These are phyloP conservation scores for Porites divaricata DNA, from an alignment of 92 coral and sea anemone species.

Conservation along the genomic window DNA sequence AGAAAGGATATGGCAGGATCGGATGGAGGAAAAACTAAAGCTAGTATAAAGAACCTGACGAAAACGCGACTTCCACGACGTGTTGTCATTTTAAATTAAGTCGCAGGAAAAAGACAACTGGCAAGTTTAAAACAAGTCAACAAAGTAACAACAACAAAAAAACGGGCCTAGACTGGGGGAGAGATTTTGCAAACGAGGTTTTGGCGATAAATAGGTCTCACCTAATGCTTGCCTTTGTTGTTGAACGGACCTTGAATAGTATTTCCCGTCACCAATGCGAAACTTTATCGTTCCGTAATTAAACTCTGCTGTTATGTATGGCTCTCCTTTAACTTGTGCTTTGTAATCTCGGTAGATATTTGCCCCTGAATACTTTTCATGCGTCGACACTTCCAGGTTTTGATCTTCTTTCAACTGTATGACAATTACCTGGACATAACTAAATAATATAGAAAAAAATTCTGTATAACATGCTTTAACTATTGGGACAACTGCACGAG, in stretches of 20 bases:
- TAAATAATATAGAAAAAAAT: background rate
- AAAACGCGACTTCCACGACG: too few species aligned
- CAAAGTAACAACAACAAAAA: too few species aligned
- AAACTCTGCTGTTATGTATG: slow-evolving; percentile 19
- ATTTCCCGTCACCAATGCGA: background rate
- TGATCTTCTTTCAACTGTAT: slow-evolving; percentile 4
- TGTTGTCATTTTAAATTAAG: too few species aligned
- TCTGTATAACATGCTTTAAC: too few species aligned
- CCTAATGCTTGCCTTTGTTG: background rate
- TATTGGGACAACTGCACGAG: too few species aligned
- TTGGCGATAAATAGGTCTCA: background rate
- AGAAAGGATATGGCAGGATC: too few species aligned
- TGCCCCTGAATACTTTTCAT: slow-evolving; percentile 1
- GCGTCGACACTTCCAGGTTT: background rate
- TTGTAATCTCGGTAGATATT: background rate
- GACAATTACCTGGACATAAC: slow-evolving; percentile 12
- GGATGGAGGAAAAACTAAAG: too few species aligned
- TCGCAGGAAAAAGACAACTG: too few species aligned
- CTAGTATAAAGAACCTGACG: too few species aligned
- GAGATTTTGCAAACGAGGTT: too few species aligned
- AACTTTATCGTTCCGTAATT: background rate
- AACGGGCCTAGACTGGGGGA: too few species aligned
- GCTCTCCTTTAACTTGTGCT: background rate
- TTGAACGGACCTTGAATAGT: background rate
- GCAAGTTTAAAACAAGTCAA: too few species aligned